Base-by-base conservation (phyloP, 2,797 vertebrate species). In the Acipenser transmontanus region DNA sequence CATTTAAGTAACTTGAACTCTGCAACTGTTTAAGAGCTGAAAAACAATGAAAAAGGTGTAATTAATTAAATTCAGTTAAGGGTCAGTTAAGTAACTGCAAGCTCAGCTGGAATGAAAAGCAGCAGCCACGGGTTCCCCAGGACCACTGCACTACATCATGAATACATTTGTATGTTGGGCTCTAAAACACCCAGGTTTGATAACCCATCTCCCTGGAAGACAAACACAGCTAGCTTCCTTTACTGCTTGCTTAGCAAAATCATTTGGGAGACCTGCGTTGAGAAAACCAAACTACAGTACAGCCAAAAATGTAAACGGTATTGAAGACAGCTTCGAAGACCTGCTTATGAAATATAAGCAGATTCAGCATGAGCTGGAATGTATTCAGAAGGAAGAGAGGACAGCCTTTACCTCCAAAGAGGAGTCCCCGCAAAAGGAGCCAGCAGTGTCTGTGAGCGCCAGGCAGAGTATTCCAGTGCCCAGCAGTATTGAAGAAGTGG, bases 291-390 rank as follows among this genome's bases (percentile, higher is more conserved):
- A 67, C 60, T 84, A 92, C 67, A 60, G 60, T 7, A 76, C 81
- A 63, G 78, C 85, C 73, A 96, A 92, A 85, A 73, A 79, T 50
- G 94, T 94, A 59, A 89, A 75, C 70, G 84, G 82, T 51, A 80
- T 85, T 63, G 93, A 97, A 59, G 97, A 99, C 86, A 97, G 93
- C 76, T 99, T 99, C 68, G 97, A 99, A 83, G 95, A 95, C 75
- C 81, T 99, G 57, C 91, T 99, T 69, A 82, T 91, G 76, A 98
- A 98, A 75, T 98, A 99, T 75, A 95, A 95, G 70, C 95, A 98
- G 83, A 99, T 99, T 75, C 96, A 98, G 47, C 85, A 96, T 70
- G 95, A 99, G 80, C 91, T 99, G 66, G 97, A 99, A 70, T 94
- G 91, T 72, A 98, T 99, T 80, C 93, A 91, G 54, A 98, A 97